Base-by-base conservation (phyloP, 2,113 vertebrate genomes). In the Heteronetta atricapilla region DNA sequence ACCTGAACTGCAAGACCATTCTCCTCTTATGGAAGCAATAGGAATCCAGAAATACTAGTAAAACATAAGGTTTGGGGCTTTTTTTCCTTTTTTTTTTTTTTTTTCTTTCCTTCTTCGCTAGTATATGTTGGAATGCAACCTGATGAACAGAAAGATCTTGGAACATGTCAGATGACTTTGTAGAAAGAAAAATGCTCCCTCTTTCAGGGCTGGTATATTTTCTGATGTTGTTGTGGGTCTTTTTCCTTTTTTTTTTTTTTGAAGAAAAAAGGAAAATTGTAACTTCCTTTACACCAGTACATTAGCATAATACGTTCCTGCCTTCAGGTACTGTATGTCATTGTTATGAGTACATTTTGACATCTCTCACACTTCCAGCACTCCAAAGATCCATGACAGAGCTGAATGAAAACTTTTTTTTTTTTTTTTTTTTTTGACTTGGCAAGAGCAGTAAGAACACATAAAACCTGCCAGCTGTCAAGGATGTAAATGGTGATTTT, bases 391-490 rank as follows among this genome's bases (percentile, higher is more conserved):
- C 98, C 94, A 83, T 98, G 98, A 98, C 97, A 97, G 97, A 98
- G 95, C 95, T 98, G 96, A 98, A 98, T 94, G 95, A 98, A 98
- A 98, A 93, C 72, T 96, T 97, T 95, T 97, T 46, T 80, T 82
- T 88, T 95, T 97, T 42, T 44, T 44, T 44, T 46, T 46, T 46
- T 46, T 82, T 82, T 87, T 34, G 15, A 70, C 93, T 98, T 98
- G 98, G 98, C 98, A 96, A 86, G 91, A 94, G 93, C 95, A 95
- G 95, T 85, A 93, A 98, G 98, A 98, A 98, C 98, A 98, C 97
- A 97, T 96, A 98, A 98, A 98, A 98, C 97, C 97, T 98, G 98
- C 98, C 97, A 97, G 98, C 98, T 98, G 98, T 98, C 98, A 98
- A 95, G 96, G 97, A 98, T 97, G 97, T 98, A 98, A 98, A 98